Evolutionary conservation across 2,797 vertebrate genomes (phyloP).

Genomic region (Spinus olivaceus): DNA sequence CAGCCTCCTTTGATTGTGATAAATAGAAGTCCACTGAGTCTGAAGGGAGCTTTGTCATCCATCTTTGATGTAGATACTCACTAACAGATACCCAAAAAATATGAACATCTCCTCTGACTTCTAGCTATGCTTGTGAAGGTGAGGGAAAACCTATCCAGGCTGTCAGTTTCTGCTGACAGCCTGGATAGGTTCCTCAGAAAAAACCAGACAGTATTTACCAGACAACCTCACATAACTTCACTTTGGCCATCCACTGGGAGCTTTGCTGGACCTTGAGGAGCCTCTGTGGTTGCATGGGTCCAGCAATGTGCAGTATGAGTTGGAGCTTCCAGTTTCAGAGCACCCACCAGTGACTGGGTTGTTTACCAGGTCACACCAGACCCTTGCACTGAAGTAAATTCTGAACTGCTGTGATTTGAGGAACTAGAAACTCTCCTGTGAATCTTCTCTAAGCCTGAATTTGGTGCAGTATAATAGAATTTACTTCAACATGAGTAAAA

Average conservation of each 20-base stretch:
- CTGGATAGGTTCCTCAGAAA: not conserved
- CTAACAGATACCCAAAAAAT: not conserved
- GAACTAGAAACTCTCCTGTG: not conserved
- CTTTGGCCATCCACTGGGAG: not conserved
- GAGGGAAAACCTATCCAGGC: not conserved
- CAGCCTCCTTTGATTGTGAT: not conserved
- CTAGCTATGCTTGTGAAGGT: not conserved
- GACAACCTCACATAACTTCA: not conserved
- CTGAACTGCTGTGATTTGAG: not conserved
- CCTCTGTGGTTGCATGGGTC: not conserved
- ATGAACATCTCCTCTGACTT: not conserved
- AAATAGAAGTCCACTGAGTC: not conserved
- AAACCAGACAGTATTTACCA: not conserved
- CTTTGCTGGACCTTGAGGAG: not conserved
- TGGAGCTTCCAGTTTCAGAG: not conserved
- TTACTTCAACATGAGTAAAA: not conserved
- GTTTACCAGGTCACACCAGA: fast-evolving
- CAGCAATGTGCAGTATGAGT: fast-evolving
- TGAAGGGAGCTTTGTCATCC: not conserved
- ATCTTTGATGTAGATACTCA: not conserved
- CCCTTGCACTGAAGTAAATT: not conserved
- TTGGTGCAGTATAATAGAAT: not conserved
- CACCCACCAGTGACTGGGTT: fast-evolving
- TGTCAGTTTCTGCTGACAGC: not conserved
- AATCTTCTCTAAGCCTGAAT: not conserved